These are phyloP conservation scores for Carcinoscorpius rotundicauda DNA, from an alignment of 1,140 invertebrate species.

Conservation along the genomic window DNA sequence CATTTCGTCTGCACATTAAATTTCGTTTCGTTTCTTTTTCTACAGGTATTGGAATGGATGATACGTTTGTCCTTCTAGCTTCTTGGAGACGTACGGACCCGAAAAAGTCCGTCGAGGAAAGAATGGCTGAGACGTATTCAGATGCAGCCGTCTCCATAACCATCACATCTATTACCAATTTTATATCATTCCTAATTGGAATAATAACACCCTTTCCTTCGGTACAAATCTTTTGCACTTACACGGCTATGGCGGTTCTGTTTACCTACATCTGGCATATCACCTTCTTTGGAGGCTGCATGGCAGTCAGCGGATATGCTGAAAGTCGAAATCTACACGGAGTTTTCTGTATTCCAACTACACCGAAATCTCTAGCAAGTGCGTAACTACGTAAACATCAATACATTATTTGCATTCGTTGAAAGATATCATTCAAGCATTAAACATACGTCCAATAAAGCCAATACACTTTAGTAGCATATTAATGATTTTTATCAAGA, in stretches of 20 bases:
- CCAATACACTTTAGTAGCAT: too few species aligned
- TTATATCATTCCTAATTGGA: constrained; percentile 37
- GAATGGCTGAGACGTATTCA: constrained; percentile 32
- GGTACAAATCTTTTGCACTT: constrained; percentile 78
- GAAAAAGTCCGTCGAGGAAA: constrained; percentile 34
- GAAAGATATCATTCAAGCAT: too few species aligned
- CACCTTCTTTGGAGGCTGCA: constrained; percentile 81
- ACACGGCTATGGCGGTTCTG: constrained; percentile 77
- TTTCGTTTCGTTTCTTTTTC: too few species aligned
- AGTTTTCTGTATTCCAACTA: constrained; percentile 44
- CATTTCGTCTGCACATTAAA: too few species aligned
- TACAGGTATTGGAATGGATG: constrained; percentile 18
- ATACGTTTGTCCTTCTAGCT: constrained; percentile 32
- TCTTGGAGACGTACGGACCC: constrained; percentile 32
- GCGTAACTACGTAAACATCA: background rate
- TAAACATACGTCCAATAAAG: too few species aligned
- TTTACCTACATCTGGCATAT: constrained; percentile 90
- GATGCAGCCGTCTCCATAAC: constrained; percentile 36
- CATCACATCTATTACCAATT: constrained; percentile 35
- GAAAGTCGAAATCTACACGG: constrained; percentile 71
- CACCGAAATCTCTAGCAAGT: constrained; percentile 39
- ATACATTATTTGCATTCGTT: too few species aligned
- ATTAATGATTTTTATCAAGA: constrained; percentile 13
- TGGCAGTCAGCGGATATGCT: constrained; percentile 75
- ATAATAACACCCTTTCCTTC: constrained; percentile 86